Conservation (phyloP, 1,140 invertebrate genomes). For the Pantala flavescens region DNA sequence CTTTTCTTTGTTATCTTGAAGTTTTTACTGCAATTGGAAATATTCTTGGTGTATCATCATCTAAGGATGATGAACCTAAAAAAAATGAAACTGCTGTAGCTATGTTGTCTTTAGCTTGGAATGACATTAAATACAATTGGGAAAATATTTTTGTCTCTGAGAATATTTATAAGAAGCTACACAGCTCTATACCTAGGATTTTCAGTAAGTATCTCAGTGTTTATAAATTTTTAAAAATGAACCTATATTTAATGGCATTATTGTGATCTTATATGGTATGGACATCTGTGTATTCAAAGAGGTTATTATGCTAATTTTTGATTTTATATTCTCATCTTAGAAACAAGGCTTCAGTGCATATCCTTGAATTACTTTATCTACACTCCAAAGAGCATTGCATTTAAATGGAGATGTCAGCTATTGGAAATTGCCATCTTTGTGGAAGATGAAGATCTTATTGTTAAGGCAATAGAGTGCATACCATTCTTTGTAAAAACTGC, state of each 20-base stretch:
- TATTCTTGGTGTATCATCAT: neutral
- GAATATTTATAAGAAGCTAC: too few relatives aligned
- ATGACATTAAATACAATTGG: neutral
- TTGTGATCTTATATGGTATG: too few relatives aligned
- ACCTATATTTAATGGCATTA: too few relatives aligned
- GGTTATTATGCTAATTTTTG: too few relatives aligned
- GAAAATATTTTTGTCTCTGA: too few relatives aligned
- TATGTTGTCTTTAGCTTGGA: neutral
- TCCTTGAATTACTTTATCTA: neutral
- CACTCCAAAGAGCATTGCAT: neutral
- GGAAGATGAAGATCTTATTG: too few relatives aligned
- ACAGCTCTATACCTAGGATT: too few relatives aligned
- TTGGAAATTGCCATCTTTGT: neutral
- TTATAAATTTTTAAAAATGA: too few relatives aligned
- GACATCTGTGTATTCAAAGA: too few relatives aligned
- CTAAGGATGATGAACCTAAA: neutral
- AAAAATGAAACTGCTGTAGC: neutral
- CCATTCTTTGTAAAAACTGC: too few relatives aligned
- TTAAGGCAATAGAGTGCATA: too few relatives aligned
- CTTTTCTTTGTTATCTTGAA: neutral
- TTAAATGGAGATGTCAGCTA: neutral
- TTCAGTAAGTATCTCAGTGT: too few relatives aligned
- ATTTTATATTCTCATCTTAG: neutral
- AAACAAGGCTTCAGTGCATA: neutral
- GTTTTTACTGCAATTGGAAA: neutral